These are phyloP conservation scores for Mactra quadrangularis DNA, from an alignment of 1,140 invertebrate species.

Conservation along the genomic window DNA sequence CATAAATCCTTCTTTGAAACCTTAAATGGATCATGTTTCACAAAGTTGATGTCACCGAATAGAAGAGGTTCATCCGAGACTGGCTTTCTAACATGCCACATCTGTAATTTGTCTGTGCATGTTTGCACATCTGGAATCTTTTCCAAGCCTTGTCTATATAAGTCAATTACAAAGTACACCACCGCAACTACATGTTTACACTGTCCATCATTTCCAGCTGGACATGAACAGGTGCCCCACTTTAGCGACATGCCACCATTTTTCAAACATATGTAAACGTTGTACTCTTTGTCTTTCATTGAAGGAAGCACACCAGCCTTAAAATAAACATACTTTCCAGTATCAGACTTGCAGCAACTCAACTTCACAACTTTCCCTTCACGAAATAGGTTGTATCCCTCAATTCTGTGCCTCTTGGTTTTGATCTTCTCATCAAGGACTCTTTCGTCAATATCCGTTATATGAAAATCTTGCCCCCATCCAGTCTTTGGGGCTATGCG, in stretches of 20 bases:
- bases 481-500: slow-evolving; percentile 19
- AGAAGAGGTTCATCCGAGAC: slow-evolving; percentile 50
- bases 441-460: slow-evolving; percentile 21
- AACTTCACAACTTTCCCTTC: slow-evolving; percentile 20
- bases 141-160: slow-evolving; percentile 21
- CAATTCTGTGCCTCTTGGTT: slow-evolving; percentile 33
- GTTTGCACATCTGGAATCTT: slow-evolving; percentile 45
- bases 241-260: slow-evolving; percentile 34
- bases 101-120: slow-evolving; percentile 49
- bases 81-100: slow-evolving; percentile 51
- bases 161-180: slow-evolving; percentile 47
- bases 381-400: slow-evolving; percentile 23
- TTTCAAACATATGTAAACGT: slow-evolving; percentile 41
- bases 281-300: slow-evolving; percentile 33
- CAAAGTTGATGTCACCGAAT: slow-evolving; percentile 46
- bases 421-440: slow-evolving; percentile 35
- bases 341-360: slow-evolving; percentile 5
- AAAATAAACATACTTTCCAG: slow-evolving; percentile 23
- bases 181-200: slow-evolving; percentile 48
- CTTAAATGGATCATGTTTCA: slow-evolving; percentile 45
- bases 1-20: slow-evolving; percentile 27
- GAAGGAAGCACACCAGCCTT: slow-evolving; percentile 8
- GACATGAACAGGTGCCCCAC: slow-evolving; percentile 51
- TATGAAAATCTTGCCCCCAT: slow-evolving; percentile 7
- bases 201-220: slow-evolving; percentile 53